phyloP scores from a whole-genome alignment of 2,113 vertebrate genomes.

The Empidonax traillii region DNA sequence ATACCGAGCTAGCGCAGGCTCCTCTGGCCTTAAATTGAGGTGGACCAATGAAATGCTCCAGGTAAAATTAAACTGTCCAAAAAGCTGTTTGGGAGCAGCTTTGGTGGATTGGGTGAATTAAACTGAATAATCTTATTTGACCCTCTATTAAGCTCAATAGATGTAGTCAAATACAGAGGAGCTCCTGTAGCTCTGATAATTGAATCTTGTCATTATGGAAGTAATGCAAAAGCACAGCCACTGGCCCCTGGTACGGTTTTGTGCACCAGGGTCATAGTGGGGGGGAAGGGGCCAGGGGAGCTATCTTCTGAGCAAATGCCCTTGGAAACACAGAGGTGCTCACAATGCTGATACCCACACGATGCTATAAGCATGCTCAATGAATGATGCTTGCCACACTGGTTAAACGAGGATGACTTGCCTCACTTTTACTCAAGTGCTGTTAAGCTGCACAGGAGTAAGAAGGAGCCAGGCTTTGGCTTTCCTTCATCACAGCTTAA shows the following conservation, averaged over 20 bases:
- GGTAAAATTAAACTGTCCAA: not conserved
- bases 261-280: not conserved
- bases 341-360: fast-evolving
- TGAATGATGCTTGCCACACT: not conserved
- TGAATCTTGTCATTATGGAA: not conserved
- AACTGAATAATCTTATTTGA: not conserved
- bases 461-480: not conserved
- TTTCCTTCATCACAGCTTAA: not conserved
- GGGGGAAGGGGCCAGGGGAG: not conserved
- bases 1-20: not conserved
- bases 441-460: not conserved
- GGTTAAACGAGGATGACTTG: not conserved
- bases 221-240: not conserved
- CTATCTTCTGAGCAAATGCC: not conserved
- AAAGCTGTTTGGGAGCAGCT: not conserved
- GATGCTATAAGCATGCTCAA: not conserved
- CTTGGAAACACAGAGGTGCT: not conserved
- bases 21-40: not conserved
- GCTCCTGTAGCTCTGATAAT: not conserved
- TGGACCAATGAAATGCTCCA: not conserved
- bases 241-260: not conserved
- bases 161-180: not conserved
- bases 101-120: not conserved
- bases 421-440: not conserved
- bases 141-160: not conserved